Base-by-base conservation (phyloP, 2,113 vertebrate genomes). In the Apodemus speciosus region DNA sequence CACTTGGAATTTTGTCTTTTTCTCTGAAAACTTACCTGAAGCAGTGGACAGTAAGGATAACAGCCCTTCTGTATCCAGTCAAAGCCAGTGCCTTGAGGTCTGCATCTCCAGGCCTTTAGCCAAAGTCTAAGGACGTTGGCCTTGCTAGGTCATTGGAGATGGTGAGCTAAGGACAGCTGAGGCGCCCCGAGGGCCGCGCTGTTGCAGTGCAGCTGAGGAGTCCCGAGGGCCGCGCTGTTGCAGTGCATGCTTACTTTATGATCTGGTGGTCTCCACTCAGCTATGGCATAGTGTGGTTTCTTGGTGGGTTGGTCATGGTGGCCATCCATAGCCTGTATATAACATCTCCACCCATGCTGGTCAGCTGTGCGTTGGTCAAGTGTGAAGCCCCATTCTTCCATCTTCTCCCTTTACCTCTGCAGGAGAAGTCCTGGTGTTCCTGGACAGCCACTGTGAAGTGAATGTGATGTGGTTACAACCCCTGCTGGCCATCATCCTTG, bases 391-490 rank as follows among this genome's bases (percentile, higher is more conserved):
- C 43, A 60, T 51, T 9, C 80, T 53, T 80, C 25, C 32, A 43
- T 25, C 53, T 71, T 21, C 46, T 96, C 96, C 53, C 87, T 94
- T 93, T 93, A 10, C 79, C 84, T 71, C 89, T 80, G 9, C 88
- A 99, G 99, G 99, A 49, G 98, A 99, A 62, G 99, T 99, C 38
- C 98, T 99, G 90, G 99, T 99, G 46, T 99, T 99, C 97, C 98
- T 99, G 98, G 99, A 99, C 98, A 99, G 99, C 95, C 99, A 99
- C 98, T 99, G 99, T 4, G 99, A 99, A 96, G 99, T 99, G 94
- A 99, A 99, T 0, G 97, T 98, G 96, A 96, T 97, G 90, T 99
- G 99, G 99, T 79, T 99, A 79, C 99, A 99, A 94, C 99, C 99
- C 0, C 97, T 99, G 95, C 98, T 99, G 96, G 95, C 98, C 0